Conservation (phyloP, 2,797 vertebrate species). For the Rhinella marina region DNA sequence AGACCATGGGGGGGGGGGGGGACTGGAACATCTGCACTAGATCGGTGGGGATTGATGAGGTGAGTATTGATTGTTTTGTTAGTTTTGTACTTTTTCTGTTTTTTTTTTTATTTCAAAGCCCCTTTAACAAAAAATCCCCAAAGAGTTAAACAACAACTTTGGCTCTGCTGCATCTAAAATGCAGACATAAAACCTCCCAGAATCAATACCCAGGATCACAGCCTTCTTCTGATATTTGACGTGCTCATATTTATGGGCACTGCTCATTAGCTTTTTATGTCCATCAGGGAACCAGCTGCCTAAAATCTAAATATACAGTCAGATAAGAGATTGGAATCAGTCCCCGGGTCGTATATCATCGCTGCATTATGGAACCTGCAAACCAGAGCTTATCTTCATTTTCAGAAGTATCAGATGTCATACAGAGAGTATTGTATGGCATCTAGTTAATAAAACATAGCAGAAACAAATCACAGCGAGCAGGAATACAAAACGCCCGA, state of each 20-base stretch:
- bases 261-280: slow-evolving; percentile 42
- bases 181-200: not conserved
- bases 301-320: slow-evolving; percentile 35
- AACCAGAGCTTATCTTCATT: slow-evolving; percentile 45
- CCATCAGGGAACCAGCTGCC: slow-evolving; percentile 39
- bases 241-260: slow-evolving; percentile 30
- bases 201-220: slow-evolving; percentile 44
- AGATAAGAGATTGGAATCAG: slow-evolving; percentile 45
- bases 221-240: slow-evolving; percentile 38
- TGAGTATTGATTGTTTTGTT: too few relatives aligned
- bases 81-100: too few relatives aligned
- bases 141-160: not conserved
- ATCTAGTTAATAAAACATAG: slow-evolving; percentile 57
- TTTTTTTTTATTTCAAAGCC: not conserved
- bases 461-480: slow-evolving; percentile 46
- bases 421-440: slow-evolving; percentile 39
- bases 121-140: not conserved
- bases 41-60: too few relatives aligned
- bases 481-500: slow-evolving; percentile 43
- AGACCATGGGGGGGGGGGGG: too few relatives aligned
- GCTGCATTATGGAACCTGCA: slow-evolving; percentile 42
- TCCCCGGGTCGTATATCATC: slow-evolving; percentile 42
- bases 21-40: too few relatives aligned
- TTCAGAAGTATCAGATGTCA: slow-evolving; percentile 59
- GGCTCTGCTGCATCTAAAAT: not conserved